phyloP scores from a whole-genome alignment of 2,888 invertebrate genomes.

The Dexiosoma caninum region DNA sequence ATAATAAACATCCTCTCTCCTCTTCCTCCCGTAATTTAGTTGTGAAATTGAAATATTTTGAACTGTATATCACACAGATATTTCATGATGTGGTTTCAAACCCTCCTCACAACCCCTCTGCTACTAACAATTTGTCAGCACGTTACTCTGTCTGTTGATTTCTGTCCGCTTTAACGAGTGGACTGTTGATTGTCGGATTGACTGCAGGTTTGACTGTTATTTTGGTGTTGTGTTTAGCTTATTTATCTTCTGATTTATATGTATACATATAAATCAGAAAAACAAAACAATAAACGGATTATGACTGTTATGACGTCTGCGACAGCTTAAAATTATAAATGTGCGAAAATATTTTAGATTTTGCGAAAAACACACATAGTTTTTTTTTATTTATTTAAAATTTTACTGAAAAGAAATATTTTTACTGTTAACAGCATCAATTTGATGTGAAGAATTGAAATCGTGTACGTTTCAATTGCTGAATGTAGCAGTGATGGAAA shows the following conservation, averaged over 20 bases:
- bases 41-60: conserved; percentile 40
- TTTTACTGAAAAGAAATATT: too few species aligned
- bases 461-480: too few species aligned
- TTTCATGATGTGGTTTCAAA: neutral
- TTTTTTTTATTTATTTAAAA: too few species aligned
- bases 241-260: conserved; percentile 35
- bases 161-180: neutral
- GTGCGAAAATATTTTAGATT: conserved; percentile 2
- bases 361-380: neutral
- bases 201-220: neutral
- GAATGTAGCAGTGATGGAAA: too few species aligned
- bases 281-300: conserved; percentile 10
- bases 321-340: conserved; percentile 30
- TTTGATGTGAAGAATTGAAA: too few species aligned
- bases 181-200: neutral
- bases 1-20: neutral
- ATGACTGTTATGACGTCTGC: conserved; percentile 41
- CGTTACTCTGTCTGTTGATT: neutral
- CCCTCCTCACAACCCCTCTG: neutral
- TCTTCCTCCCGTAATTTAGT: neutral
- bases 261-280: conserved; percentile 10
- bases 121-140: neutral
- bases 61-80: neutral
- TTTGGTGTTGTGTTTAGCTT: neutral
- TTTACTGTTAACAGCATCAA: too few species aligned